Evolutionary conservation across 2,797 vertebrate genomes (phyloP), one percentile per base, ranked within the genome.

Genomic region (Crocidura indochinensis): DNA sequence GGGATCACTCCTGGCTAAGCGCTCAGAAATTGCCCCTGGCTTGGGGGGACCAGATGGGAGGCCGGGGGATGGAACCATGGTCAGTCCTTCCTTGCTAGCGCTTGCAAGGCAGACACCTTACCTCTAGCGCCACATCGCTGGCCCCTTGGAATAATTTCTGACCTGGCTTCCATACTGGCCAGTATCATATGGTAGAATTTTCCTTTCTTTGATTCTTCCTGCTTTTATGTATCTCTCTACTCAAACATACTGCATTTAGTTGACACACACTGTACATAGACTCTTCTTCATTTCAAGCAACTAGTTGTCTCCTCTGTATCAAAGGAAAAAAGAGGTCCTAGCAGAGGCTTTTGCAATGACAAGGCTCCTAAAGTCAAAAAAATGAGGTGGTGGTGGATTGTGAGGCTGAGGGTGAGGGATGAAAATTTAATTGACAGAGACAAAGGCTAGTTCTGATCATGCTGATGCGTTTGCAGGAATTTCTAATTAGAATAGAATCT

Each of bases 221-320:
- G 15, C 19, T 60, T 60, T 60, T 6, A 60, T 60, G 56, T 20
- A 60, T 60, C 56, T 60, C 56, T 14, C 1, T 0, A 20, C 29
- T 56, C 76, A 75, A 71, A 81, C 4, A 38, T 38, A 38, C 38
- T 38, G 38, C 38, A 75, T 75, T 93, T 75, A 26, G 38, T 68
- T 88, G 68, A 49, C 29, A 77, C 24, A 84, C 75, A 84, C 10
- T 85, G 29, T 46, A 72, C 4, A 53, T 17, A 9, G 6, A 64
- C 80, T 49, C 49, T 49, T 24, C 29, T 46, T 80, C 51, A 90
- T 62, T 20, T 75, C 44, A 75, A 69, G 53, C 64, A 90, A 76
- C 64, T 20, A 75, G 62, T 51, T 53, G 26, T 46, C 26, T 17
- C 15, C 26, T 26, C 69, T 53, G 24, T 20, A 29, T 15, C 38